Evolutionary conservation across 2,888 invertebrate genomes (phyloP).

Genomic region (Tachina fera): DNA sequence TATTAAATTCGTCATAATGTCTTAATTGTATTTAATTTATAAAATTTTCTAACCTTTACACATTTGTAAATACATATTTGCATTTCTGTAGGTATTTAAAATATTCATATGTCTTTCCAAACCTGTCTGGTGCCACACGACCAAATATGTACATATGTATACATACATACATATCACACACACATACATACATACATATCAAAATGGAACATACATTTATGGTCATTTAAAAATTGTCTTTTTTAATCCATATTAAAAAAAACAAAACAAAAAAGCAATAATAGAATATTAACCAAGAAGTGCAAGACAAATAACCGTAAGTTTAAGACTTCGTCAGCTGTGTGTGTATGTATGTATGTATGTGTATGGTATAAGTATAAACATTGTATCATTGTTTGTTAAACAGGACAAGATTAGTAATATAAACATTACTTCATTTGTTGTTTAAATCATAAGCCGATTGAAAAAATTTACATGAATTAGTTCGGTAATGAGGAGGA

Average conservation of each 20-base stretch:
- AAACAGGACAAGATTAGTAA: conserved; percentile 81
- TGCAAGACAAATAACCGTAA: conserved; percentile 41
- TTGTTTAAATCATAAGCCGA: conserved; percentile 79
- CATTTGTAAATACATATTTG: neutral
- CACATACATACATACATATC: neutral
- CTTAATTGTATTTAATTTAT: conserved; percentile 58
- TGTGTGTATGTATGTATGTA: conserved; percentile 56
- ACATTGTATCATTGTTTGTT: conserved; percentile 80
- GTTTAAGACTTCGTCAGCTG: conserved; percentile 70
- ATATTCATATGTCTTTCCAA: neutral
- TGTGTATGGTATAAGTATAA: conserved; percentile 66
- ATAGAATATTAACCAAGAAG: conserved; percentile 43
- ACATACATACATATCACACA: neutral
- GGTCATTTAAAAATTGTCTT: conserved; percentile 29
- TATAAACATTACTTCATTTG: conserved; percentile 78
- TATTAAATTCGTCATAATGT: conserved; percentile 32
- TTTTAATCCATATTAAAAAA: conserved; percentile 3
- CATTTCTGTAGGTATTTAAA: neutral
- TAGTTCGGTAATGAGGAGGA: conserved; percentile 51
- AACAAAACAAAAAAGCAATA: neutral
- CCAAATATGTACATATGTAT: conserved; percentile 13
- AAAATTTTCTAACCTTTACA: neutral
- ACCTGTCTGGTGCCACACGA: conserved; percentile 26
- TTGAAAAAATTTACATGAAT: conserved; percentile 77
- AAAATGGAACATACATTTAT: no score